These are phyloP conservation scores for Parazoanthus swiftii DNA, from an alignment of 92 coral and sea anemone species.

Conservation along the genomic window DNA sequence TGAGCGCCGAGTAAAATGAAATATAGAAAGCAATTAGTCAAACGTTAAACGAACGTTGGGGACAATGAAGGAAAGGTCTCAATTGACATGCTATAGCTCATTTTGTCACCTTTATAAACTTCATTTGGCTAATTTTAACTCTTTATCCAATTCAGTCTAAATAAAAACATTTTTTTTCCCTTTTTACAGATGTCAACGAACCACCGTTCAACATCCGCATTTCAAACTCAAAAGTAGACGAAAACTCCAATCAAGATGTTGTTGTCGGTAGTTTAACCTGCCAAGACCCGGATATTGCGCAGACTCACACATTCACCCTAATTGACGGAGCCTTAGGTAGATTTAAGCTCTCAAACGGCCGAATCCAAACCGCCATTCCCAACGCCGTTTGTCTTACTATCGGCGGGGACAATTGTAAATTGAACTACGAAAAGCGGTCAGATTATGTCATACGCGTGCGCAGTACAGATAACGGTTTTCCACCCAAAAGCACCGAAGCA, in stretches of 20 bases:
- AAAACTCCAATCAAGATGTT: conserved; percentile 74
- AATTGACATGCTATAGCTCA: too few relatives aligned
- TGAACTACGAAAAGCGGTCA: conserved; percentile 77
- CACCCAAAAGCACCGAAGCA: conserved; percentile 65
- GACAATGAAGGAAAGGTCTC: too few relatives aligned
- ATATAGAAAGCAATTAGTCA: too few relatives aligned
- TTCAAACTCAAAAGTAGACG: conserved; percentile 62
- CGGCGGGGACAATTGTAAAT: conserved; percentile 81
- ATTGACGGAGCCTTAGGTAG: conserved; percentile 77
- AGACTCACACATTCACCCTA: conserved; percentile 73
- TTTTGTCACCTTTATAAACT: too few relatives aligned
- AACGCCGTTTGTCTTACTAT: conserved; percentile 67
- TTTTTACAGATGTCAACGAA: conserved; percentile 82
- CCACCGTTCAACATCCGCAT: conserved; percentile 68
- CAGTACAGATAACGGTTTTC: conserved; percentile 86
- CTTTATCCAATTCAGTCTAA: not conserved
- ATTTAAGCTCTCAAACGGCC: conserved; percentile 72
- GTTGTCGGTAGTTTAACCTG: conserved; percentile 67
- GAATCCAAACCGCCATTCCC: conserved; percentile 67
- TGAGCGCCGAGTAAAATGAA: too few relatives aligned
- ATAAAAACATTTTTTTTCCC: not conserved
- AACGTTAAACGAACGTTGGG: too few relatives aligned
- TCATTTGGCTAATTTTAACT: not conserved
- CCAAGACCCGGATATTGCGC: conserved; percentile 82
- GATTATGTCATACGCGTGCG: conserved; percentile 82